These are phyloP conservation scores for Phyllotis vaccarum DNA, from an alignment of 2,797 vertebrate species.

Conservation along the genomic window DNA sequence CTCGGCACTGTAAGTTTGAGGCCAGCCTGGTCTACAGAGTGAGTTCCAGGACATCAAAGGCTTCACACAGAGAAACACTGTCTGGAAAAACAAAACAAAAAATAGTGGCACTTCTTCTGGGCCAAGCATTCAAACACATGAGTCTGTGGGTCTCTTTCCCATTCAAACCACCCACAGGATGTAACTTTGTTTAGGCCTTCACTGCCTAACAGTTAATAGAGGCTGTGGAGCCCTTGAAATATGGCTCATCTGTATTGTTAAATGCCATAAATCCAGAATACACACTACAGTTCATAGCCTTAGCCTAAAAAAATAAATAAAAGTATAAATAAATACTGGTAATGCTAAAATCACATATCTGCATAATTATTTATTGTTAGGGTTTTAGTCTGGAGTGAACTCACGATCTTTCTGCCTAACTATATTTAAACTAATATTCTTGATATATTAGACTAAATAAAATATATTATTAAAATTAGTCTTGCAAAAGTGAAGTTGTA, in stretches of 20 bases:
- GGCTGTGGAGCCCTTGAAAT: background rate
- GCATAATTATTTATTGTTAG: background rate
- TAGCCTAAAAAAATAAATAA: conserved; percentile 37
- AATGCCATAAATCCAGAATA: conserved; percentile 34
- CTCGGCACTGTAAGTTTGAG: background rate
- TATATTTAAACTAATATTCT: conserved; percentile 7
- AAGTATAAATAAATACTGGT: conserved; percentile 18
- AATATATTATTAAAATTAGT: background rate
- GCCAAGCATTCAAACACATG: background rate
- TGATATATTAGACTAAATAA: conserved; percentile 57
- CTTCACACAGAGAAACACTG: background rate
- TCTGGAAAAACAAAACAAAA: background rate
- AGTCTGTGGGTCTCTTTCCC: background rate
- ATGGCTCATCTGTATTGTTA: background rate
- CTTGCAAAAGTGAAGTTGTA: background rate
- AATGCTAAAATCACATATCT: background rate
- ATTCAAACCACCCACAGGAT: background rate
- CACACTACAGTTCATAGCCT: conserved; percentile 34
- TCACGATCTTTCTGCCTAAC: background rate
- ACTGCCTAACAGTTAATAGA: background rate
- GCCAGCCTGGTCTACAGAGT: background rate
- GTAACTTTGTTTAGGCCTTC: background rate
- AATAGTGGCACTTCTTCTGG: background rate
- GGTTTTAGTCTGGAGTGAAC: background rate
- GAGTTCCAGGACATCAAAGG: background rate